Evolutionary conservation across 2,113 vertebrate species (phyloP).

Genomic region (Oostethus manadensis): DNA sequence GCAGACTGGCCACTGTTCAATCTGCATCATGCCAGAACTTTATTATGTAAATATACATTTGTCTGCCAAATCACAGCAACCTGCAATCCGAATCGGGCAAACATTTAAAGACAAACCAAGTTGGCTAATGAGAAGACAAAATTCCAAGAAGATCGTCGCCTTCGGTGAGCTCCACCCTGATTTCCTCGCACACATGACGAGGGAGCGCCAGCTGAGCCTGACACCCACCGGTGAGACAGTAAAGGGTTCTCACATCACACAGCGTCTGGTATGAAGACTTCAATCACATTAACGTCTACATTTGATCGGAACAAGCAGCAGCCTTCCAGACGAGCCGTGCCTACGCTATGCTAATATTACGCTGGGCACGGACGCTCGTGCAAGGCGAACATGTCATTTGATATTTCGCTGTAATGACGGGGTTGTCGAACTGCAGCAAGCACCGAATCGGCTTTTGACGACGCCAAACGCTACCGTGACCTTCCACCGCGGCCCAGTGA

Average conservation of each 20-base stretch:
- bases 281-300: no score
- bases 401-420: background rate
- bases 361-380: background rate
- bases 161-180: slow-evolving; percentile 58
- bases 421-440: background rate
- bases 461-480: background rate
- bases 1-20: no score
- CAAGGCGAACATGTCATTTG: background rate
- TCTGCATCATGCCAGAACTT: no score
- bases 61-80: background rate
- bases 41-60: no score
- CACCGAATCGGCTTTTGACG: background rate
- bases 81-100: background rate
- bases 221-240: slow-evolving; percentile 6
- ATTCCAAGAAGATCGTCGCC: slow-evolving; percentile 22
- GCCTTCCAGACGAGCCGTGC: no score
- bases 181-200: slow-evolving; percentile 36
- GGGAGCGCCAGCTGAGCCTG: slow-evolving; percentile 20
- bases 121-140: background rate
- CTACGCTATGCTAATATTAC: no score
- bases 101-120: slow-evolving; percentile 1
- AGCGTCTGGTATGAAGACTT: background rate
- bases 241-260: background rate
- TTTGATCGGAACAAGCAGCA: no score
- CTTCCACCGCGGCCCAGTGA: slow-evolving; percentile 4